Evolutionary conservation across 2,113 vertebrate genomes (phyloP).

Genomic region (Stomatorhinus ivindoensis): DNA sequence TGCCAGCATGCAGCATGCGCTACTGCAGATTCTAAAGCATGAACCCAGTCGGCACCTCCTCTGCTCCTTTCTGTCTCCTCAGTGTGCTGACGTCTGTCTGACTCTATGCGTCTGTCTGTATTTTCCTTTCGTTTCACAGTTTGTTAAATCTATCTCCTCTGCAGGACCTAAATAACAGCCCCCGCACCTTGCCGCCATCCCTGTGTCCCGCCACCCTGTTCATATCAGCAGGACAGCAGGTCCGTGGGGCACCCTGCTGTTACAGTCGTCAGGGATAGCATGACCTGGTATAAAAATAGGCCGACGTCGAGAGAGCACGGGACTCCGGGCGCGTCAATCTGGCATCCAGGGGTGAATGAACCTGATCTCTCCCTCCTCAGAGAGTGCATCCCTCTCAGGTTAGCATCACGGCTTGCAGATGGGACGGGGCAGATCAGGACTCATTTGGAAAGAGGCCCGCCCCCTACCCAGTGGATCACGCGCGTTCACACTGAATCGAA

Average conservation of each 20-base stretch:
- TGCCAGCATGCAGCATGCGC: background rate
- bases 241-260: background rate
- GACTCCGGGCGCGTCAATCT: background rate
- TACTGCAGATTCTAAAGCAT: background rate
- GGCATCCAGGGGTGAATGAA: background rate
- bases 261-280: background rate
- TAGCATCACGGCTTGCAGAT: background rate
- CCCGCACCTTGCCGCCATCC: background rate
- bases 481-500: background rate
- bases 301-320: background rate
- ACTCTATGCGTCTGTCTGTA: background rate
- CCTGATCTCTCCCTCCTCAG: background rate
- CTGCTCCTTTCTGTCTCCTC: background rate
- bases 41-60: background rate
- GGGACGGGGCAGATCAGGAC: background rate
- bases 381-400: background rate
- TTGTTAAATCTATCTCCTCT: background rate
- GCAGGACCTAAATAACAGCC: background rate
- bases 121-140: background rate
- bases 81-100: background rate
- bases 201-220: background rate
- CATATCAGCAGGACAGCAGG: background rate
- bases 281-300: background rate
- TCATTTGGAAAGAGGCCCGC: background rate
- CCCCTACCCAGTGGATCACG: background rate